Conservation (phyloP, 2,888 invertebrate species). For the Drosophila neutralis region DNA sequence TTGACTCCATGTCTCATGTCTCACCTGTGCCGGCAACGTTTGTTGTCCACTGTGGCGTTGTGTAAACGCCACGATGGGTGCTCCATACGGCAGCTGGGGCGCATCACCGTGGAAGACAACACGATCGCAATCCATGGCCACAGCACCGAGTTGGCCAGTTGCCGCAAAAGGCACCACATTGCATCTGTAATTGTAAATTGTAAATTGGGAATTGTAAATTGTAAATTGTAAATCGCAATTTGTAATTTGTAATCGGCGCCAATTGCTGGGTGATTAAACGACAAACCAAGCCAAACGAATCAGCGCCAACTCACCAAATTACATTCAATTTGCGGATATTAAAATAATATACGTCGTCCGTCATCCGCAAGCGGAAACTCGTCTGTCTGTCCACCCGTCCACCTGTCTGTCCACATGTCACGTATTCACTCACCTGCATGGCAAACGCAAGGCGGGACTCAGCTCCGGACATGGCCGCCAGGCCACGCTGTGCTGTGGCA, state of each 20-base stretch:
- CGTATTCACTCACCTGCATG: constrained; percentile 87
- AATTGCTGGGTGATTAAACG: constrained; percentile 44
- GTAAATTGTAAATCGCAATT: neutral
- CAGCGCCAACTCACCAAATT: constrained; percentile 50
- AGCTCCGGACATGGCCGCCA: constrained; percentile 92
- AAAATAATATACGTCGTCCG: constrained; percentile 52
- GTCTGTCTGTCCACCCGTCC: constrained; percentile 29
- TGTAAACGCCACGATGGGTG: constrained; percentile 91
- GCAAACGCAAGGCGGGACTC: constrained; percentile 90
- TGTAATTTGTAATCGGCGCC: constrained; percentile 74
- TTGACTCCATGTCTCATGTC: constrained; percentile 17
- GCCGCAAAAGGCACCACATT: constrained; percentile 85
- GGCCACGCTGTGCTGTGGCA: constrained; percentile 80
- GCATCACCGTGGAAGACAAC: constrained; percentile 93
- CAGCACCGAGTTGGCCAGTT: constrained; percentile 86
- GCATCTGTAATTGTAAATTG: constrained; percentile 85
- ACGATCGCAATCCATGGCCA: constrained; percentile 92
- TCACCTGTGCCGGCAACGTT: constrained; percentile 91
- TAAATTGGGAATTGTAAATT: neutral
- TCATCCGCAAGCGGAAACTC: constrained; percentile 64
- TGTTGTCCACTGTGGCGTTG: constrained; percentile 93
- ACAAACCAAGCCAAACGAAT: constrained; percentile 37
- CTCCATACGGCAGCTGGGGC: constrained; percentile 90
- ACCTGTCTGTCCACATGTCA: constrained; percentile 8
- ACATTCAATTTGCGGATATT: constrained; percentile 58